Evolutionary conservation across 1,140 invertebrate species (phyloP).

Genomic region (Procambarus clarkii): DNA sequence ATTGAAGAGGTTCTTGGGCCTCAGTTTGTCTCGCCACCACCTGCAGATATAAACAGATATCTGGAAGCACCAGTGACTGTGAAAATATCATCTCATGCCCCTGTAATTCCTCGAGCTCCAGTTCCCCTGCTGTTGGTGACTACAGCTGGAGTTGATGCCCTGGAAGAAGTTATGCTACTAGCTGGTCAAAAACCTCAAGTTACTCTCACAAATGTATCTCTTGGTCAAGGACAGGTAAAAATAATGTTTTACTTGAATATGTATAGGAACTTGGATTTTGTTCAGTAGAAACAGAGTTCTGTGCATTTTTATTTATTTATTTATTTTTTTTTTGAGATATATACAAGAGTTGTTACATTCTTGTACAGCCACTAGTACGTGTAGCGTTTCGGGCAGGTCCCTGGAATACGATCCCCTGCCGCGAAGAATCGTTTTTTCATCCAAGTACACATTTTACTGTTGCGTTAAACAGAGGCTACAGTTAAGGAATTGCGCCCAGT

Average conservation of each 20-base stretch:
- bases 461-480: no score
- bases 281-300: no score
- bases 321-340: no score
- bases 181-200: slow-evolving; percentile 18
- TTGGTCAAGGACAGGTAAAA: slow-evolving; percentile 62
- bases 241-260: neutral
- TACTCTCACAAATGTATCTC: slow-evolving; percentile 39
- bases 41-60: neutral
- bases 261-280: no score
- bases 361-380: no score
- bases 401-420: no score
- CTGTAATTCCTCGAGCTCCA: slow-evolving; percentile 11
- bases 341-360: no score
- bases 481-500: no score
- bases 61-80: neutral
- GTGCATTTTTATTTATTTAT: no score
- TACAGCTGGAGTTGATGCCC: slow-evolving; percentile 44
- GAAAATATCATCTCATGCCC: slow-evolving; percentile 73
- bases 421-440: no score
- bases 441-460: no score
- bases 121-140: slow-evolving; percentile 59
- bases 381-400: no score
- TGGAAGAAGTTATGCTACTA: slow-evolving; percentile 51
- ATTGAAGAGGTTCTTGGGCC: slow-evolving; percentile 51
- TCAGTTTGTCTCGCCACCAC: slow-evolving; percentile 13